Evolutionary conservation across 2,888 invertebrate species (phyloP).

Genomic region (Tricholauxania praeusta): DNA sequence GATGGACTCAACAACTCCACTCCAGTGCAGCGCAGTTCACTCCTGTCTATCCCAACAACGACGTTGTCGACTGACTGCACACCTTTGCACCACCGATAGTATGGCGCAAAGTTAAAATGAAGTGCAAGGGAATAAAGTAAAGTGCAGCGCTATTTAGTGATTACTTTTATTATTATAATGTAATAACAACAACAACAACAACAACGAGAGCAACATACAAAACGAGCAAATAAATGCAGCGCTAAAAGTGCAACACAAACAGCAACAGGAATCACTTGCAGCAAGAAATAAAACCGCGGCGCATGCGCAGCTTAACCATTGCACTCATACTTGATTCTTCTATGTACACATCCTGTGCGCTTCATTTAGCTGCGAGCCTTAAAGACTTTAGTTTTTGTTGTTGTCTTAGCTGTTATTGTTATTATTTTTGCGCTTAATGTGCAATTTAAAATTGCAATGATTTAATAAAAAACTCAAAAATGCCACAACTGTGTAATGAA

Average conservation of each 20-base stretch:
- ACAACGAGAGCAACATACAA: background rate
- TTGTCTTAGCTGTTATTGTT: slow-evolving; percentile 27
- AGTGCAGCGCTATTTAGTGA: slow-evolving; percentile 19
- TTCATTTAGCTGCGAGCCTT: background rate
- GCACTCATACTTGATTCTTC: background rate
- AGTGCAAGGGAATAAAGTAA: slow-evolving; percentile 16
- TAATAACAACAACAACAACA: background rate
- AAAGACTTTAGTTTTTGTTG: slow-evolving; percentile 16
- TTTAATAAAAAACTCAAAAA: slow-evolving; percentile 51
- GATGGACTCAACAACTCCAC: background rate
- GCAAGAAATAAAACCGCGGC: background rate
- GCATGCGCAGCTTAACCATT: background rate
- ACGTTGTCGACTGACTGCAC: background rate
- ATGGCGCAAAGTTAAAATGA: background rate
- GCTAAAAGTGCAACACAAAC: background rate
- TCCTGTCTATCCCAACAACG: too few relatives aligned
- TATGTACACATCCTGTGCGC: background rate
- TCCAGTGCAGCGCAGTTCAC: background rate
- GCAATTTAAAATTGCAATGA: slow-evolving; percentile 58
- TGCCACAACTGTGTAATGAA: background rate
- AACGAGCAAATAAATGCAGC: background rate
- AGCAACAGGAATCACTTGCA: background rate
- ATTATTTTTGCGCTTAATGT: slow-evolving; percentile 37
- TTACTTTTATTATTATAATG: slow-evolving; percentile 28
- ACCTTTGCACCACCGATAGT: background rate